These are phyloP conservation scores for Drosophila mimica DNA, from an alignment of 2,888 invertebrate species.

Conservation along the genomic window DNA sequence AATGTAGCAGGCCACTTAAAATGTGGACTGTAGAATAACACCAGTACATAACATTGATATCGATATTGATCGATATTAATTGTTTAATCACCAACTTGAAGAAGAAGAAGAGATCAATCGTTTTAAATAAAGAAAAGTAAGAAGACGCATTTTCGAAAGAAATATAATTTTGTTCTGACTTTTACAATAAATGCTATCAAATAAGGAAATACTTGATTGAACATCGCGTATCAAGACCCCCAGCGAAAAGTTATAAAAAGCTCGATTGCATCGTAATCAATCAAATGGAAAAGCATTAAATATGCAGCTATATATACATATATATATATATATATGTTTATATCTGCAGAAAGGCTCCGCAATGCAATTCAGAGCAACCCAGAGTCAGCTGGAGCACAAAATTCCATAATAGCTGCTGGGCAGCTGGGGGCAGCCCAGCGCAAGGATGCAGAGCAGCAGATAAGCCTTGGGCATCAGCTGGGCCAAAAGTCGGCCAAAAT, in stretches of 20 bases:
- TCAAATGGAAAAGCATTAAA: conserved; percentile 67
- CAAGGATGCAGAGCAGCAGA: conserved; percentile 30
- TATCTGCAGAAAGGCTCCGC: conserved; percentile 47
- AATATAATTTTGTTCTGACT: background rate
- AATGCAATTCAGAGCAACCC: conserved; percentile 43
- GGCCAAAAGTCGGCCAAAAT: conserved; percentile 60
- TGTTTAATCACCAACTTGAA: too few species aligned
- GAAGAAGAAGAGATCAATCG: too few species aligned
- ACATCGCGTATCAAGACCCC: background rate
- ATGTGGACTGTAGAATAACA: too few species aligned
- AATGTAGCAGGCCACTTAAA: background rate
- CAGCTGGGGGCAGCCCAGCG: conserved; percentile 3
- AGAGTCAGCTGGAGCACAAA: conserved; percentile 36
- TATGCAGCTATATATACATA: conserved; percentile 28
- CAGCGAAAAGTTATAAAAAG: background rate
- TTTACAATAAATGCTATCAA: background rate
- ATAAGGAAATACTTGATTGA: conserved; percentile 1
- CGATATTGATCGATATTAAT: background rate
- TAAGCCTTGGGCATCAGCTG: conserved; percentile 49
- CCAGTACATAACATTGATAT: background rate
- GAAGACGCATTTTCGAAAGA: background rate
- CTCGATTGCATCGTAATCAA: conserved; percentile 37
- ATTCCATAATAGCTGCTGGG: conserved; percentile 20
- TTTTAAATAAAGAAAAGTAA: background rate
- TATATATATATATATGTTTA: conserved; percentile 15